Evolutionary conservation across 2,113 vertebrate genomes (phyloP).

Genomic region (Centrocercus urophasianus): DNA sequence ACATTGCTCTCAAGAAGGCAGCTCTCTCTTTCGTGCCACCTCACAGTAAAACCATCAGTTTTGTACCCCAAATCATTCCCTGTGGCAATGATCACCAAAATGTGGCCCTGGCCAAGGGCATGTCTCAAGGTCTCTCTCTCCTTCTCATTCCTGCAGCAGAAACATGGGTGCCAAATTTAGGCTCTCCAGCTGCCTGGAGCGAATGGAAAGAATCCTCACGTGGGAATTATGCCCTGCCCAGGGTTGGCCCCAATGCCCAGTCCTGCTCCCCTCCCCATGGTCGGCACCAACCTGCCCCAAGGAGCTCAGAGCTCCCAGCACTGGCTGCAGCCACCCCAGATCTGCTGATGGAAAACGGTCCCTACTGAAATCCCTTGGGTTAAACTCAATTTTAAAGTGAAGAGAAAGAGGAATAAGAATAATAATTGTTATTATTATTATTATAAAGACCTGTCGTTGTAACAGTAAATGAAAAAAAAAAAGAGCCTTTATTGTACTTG

Average conservation of each 20-base stretch:
- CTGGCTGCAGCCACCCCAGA: neutral
- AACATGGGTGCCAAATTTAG: conserved; percentile 14
- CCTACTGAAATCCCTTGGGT: neutral
- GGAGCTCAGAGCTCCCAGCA: neutral
- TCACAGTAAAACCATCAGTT: neutral
- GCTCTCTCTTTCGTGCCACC: accelerated
- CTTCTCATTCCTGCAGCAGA: neutral
- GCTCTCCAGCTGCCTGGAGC: neutral
- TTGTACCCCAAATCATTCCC: neutral
- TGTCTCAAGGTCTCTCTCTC: neutral
- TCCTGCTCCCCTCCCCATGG: neutral
- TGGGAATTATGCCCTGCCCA: conserved; percentile 16
- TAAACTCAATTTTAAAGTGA: conserved; percentile 26
- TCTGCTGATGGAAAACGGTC: neutral
- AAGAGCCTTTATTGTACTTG: neutral
- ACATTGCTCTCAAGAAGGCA: neutral
- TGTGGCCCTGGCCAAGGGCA: neutral
- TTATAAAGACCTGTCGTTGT: neutral
- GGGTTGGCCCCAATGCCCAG: neutral
- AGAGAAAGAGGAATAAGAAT: neutral
- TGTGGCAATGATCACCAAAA: accelerated
- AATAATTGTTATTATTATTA: neutral
- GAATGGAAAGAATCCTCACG: conserved; percentile 38
- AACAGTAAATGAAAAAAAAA: neutral
- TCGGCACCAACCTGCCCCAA: neutral